phyloP scores from a whole-genome alignment of 2,888 invertebrate genomes.

The Ornithoptera alexandrae region DNA sequence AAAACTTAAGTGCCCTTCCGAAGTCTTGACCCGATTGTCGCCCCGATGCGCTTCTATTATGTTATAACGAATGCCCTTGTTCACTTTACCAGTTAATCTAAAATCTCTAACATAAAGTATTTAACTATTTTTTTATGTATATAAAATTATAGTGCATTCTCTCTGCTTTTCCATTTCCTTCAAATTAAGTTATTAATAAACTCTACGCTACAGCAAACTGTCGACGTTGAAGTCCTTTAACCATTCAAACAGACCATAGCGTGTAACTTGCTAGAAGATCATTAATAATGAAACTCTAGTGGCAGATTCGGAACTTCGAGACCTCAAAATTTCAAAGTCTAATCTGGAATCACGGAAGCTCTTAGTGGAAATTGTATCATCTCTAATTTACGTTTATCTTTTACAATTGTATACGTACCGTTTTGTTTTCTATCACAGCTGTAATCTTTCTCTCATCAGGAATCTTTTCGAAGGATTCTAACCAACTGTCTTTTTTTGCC shows the following conservation, averaged over 20 bases:
- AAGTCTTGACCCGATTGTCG: constrained; percentile 2
- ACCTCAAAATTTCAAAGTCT: neutral
- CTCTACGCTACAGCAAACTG: too few species aligned
- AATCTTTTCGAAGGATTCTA: constrained; percentile 80
- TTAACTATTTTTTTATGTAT: too few species aligned
- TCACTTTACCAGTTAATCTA: too few species aligned
- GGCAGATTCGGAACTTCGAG: neutral
- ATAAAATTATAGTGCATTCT: too few species aligned
- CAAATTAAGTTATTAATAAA: neutral
- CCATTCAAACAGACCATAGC: neutral
- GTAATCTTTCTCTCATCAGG: constrained; percentile 81
- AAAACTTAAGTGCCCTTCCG: neutral
- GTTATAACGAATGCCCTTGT: neutral
- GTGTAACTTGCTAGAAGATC: neutral
- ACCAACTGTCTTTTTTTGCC: constrained; percentile 79
- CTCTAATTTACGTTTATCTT: neutral
- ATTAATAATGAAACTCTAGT: neutral
- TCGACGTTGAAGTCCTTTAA: neutral
- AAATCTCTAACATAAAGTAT: neutral
- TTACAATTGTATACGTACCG: constrained; percentile 51
- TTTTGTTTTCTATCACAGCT: constrained; percentile 74
- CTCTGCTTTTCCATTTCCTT: neutral
- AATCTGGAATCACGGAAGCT: neutral
- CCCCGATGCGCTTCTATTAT: neutral
- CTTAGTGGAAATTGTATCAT: neutral